Evolutionary conservation across 2,888 invertebrate species (phyloP), one percentile per base, ranked within the genome.

Genomic region (Rutpela maculata): DNA sequence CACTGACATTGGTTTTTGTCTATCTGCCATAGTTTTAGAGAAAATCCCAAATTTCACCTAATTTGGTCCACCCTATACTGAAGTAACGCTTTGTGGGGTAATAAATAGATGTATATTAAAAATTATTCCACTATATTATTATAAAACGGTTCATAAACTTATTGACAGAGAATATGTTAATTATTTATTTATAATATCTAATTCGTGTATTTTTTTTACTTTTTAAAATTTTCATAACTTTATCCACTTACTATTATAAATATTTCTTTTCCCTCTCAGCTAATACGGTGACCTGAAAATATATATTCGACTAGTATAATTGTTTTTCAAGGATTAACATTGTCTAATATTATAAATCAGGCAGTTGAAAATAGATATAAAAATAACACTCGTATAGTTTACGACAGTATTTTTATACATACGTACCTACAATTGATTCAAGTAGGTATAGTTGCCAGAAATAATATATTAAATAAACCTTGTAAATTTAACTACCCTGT

Each of bases 211-310:
- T 35, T 35, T 35, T 35, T 4, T 26, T 26, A 26, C 6, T 26
- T 26, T 38, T 38, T 38, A 38, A 60, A 3, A 10, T 38, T 11
- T 9, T 38, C 11, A 7, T 38, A 60, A 18, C 22, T 26, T 26
- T 26, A 4, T 26, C 22, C 22, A 26, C 22, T 26, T 26, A 26
- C 26, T 62, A 62, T 18, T 17, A 17, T 18, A 63, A 63, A 38
- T 65, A 65, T 19, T 43, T 18, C 22, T 43, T 43, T 19, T 65
- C 65, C 18, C 65, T 65, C 18, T 65, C 65, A 22, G 38, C 38
- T 7, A 65, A 22, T 17, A 65, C 65, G 15, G 38, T 65, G 38
- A 22, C 43, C 65, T 65, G 43, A 38, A 65, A 65, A 65, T 43
- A 65, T 43, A 65, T 18, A 4, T 31, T 18, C 10, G 9, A 17